phyloP scores from a whole-genome alignment of 1,140 invertebrate species.

The Drosophila athabasca region DNA sequence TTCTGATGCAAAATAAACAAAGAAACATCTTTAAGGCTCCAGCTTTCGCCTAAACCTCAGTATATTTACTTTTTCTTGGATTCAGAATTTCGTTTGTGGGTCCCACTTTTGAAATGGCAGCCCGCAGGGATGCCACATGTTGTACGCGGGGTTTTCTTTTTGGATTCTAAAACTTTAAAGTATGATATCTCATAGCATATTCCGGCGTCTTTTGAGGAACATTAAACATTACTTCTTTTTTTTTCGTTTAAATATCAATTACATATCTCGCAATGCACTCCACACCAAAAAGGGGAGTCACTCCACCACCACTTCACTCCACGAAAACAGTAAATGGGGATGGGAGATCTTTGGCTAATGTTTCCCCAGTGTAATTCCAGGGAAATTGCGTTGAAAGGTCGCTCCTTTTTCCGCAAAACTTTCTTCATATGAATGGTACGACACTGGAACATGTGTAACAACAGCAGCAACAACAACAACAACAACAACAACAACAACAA shows the following conservation, averaged over 20 bases:
- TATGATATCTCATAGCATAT: slow-evolving; percentile 30
- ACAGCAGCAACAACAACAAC: slow-evolving; percentile 34
- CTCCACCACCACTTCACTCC: neutral
- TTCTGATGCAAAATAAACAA: no score
- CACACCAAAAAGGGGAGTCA: slow-evolving; percentile 16
- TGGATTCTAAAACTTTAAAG: no score
- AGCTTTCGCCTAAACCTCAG: no score
- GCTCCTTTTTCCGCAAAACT: slow-evolving; percentile 35
- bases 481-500: slow-evolving; percentile 39
- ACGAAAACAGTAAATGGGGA: neutral
- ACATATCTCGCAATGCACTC: neutral
- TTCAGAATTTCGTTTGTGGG: no score
- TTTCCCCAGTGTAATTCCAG: slow-evolving; percentile 59
- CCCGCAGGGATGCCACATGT: no score
- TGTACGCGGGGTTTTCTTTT: no score
- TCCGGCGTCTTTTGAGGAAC: slow-evolving; percentile 3
- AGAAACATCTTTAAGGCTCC: no score
- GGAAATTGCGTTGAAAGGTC: slow-evolving; percentile 77
- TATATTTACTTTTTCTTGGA: no score
- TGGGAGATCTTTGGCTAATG: slow-evolving; percentile 52
- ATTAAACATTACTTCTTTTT: slow-evolving; percentile 12
- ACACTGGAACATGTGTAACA: slow-evolving; percentile 38
- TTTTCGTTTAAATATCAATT: slow-evolving; percentile 37
- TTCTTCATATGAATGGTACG: slow-evolving; percentile 29
- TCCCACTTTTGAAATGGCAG: no score